Evolutionary conservation across 1,140 invertebrate species (phyloP).

Genomic region (Drosophila micromelanica): DNA sequence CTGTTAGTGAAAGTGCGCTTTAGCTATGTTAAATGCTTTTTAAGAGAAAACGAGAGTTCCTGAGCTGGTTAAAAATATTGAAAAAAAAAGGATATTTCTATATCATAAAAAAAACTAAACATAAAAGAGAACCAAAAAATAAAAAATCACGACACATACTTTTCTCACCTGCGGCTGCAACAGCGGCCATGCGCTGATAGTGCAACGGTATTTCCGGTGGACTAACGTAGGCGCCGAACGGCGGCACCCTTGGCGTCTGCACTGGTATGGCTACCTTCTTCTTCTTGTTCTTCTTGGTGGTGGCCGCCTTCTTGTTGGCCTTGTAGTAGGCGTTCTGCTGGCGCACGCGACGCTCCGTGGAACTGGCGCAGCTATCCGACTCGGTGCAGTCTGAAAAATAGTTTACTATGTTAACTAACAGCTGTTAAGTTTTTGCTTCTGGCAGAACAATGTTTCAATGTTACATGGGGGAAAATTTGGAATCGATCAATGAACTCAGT

Average conservation of each 20-base stretch:
- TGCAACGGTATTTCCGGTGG: conserved; percentile 82
- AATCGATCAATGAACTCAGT: too few species aligned
- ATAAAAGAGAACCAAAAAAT: conserved; percentile 4
- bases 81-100: too few species aligned
- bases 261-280: conserved; percentile 92
- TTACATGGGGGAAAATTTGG: too few species aligned
- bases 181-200: conserved; percentile 79
- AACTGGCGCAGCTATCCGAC: conserved; percentile 91
- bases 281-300: conserved; percentile 92
- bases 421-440: too few species aligned
- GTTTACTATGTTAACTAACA: too few species aligned
- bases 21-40: too few species aligned
- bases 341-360: conserved; percentile 87
- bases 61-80: too few species aligned
- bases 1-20: too few species aligned
- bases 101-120: too few species aligned
- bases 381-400: conserved; percentile 90
- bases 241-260: conserved; percentile 93
- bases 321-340: conserved; percentile 88
- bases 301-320: conserved; percentile 89
- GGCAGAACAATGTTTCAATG: too few species aligned
- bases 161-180: conserved; percentile 74
- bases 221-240: conserved; percentile 85
- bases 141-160: conserved; percentile 85
- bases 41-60: too few species aligned